Evolutionary conservation across 2,888 invertebrate species (phyloP).

Genomic region (Agrilus biguttatus): DNA sequence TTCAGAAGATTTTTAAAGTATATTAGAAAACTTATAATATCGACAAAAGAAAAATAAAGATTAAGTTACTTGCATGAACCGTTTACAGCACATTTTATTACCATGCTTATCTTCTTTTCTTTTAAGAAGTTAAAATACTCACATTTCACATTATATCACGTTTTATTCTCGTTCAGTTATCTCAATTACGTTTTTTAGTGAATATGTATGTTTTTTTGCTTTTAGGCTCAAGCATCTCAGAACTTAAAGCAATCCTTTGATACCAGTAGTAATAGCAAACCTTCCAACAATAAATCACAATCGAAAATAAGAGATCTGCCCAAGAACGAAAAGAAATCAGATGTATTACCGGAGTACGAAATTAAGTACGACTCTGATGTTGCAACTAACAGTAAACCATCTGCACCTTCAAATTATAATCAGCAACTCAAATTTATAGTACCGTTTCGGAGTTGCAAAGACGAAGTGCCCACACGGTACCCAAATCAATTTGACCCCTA

Average conservation of each 20-base stretch:
- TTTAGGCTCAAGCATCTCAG: too few relatives aligned
- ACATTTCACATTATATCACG: too few relatives aligned
- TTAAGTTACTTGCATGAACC: too few relatives aligned
- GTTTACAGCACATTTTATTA: too few relatives aligned
- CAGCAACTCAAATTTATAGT: constrained; percentile 26
- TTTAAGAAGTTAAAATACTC: too few relatives aligned
- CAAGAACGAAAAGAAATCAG: neutral
- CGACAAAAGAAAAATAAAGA: too few relatives aligned
- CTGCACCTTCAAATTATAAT: constrained; percentile 12
- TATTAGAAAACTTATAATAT: too few relatives aligned
- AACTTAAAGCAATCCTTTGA: neutral
- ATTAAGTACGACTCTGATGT: constrained; percentile 8
- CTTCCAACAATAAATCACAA: constrained; percentile 4
- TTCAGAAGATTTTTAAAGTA: too few relatives aligned
- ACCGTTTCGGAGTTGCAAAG: constrained; percentile 13
- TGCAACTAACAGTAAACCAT: constrained; percentile 4
- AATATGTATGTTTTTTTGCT: too few relatives aligned
- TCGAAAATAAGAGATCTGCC: constrained; percentile 1
- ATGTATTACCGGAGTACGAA: constrained; percentile 6
- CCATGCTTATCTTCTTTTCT: too few relatives aligned
- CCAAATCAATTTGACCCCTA: constrained; percentile 23
- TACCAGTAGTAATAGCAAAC: constrained; percentile 2
- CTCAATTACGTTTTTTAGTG: too few relatives aligned
- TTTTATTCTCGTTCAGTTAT: too few relatives aligned
- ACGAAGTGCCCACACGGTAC: constrained; percentile 12